Conservation (phyloP, 2,113 vertebrate species). For the Microcebus tavaratra region DNA sequence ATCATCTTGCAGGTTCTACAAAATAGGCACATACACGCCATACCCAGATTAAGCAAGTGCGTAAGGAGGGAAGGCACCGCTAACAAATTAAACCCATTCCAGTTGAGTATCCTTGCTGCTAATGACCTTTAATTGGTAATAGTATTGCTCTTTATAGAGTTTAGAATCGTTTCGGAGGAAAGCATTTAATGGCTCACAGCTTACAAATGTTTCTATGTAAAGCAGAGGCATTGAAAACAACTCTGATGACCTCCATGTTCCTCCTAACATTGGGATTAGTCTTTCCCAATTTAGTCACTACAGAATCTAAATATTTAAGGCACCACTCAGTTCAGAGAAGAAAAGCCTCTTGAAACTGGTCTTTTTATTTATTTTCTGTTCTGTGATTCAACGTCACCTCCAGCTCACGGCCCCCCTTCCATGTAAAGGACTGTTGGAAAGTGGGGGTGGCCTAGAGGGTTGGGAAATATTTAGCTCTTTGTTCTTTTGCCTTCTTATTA, state of each 20-base stretch:
- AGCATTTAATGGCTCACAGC: background rate
- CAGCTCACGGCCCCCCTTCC: background rate
- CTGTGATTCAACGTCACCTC: background rate
- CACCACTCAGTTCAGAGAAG: background rate
- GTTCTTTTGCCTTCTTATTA: background rate
- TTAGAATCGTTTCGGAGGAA: background rate
- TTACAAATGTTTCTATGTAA: background rate
- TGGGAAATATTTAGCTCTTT: background rate
- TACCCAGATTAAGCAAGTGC: background rate
- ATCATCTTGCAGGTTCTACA: background rate
- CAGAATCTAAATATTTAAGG: background rate
- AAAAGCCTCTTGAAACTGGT: background rate
- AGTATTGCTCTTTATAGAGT: background rate
- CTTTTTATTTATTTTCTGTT: slow-evolving; percentile 37
- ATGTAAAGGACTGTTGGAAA: background rate
- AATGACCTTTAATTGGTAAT: background rate
- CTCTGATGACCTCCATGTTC: background rate
- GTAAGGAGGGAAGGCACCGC: background rate
- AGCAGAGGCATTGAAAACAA: background rate
- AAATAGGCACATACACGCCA: background rate
- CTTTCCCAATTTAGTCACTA: background rate
- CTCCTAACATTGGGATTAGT: background rate
- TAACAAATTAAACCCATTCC: background rate
- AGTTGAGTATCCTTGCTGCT: background rate
- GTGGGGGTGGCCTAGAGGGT: no score